phyloP scores from a whole-genome alignment of 2,113 vertebrate genomes.

The Rhadina sibilatrix region DNA sequence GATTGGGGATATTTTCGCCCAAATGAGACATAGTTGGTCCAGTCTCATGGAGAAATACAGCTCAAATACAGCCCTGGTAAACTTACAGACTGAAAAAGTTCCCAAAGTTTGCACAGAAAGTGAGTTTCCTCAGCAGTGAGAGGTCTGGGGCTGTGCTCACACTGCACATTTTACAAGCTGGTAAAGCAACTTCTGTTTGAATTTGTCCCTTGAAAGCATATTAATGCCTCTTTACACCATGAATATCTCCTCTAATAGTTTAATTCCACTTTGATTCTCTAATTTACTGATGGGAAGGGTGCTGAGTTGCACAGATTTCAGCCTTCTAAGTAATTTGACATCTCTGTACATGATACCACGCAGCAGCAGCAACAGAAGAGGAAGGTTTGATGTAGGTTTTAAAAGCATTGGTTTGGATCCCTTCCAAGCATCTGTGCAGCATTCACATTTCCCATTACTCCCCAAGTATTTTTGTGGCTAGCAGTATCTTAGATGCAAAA shows the following conservation, averaged over 20 bases:
- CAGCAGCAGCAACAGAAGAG: constrained; percentile 34
- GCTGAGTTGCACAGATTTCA: constrained; percentile 33
- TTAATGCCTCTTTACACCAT: not conserved
- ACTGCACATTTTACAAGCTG: not conserved
- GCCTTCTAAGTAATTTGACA: constrained; percentile 28
- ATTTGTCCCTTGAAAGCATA: constrained; percentile 4
- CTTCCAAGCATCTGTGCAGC: constrained; percentile 35
- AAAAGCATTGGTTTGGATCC: constrained; percentile 20
- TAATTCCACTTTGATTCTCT: constrained; percentile 35
- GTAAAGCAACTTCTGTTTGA: not conserved
- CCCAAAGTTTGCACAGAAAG: not conserved
- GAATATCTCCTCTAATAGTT: constrained; percentile 1
- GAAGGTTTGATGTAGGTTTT: constrained; percentile 40
- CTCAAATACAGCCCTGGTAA: not conserved
- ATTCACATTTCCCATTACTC: not conserved
- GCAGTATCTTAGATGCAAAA: constrained; percentile 17
- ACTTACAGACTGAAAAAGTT: not conserved
- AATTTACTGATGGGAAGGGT: constrained; percentile 36
- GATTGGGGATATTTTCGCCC: not conserved
- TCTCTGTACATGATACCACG: constrained; percentile 12
- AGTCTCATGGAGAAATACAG: not conserved
- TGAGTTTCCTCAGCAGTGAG: not conserved
- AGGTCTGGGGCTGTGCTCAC: not conserved
- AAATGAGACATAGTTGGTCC: not conserved
- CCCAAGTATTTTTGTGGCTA: not conserved